Base-by-base conservation (phyloP, 2,888 invertebrate genomes). In the Chrysolina haemoptera region DNA sequence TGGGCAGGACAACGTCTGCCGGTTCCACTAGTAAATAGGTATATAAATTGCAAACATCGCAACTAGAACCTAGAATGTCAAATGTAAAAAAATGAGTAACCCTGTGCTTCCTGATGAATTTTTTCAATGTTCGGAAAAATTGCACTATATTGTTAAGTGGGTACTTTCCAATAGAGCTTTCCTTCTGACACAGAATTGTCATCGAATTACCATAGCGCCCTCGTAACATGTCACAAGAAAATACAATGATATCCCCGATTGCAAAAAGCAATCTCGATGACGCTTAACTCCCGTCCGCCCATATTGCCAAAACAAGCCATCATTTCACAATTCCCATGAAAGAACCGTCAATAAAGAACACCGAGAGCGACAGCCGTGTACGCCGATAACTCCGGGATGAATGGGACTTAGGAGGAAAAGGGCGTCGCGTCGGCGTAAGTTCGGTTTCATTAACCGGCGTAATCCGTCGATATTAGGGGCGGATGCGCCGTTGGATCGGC, bases 401-500 rank as follows among this genome's bases (percentile, higher is more conserved):
- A 80, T 79, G 66, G 66, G 48, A 48, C 53, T 35, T 35, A 35
- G 0, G 5, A 27, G 1, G 64, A 53, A 68, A 66, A 59, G 79
- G 80, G 77, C 78, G 78, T 74, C 75, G 82, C 75, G 79, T 74
- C 73, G 81, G 74, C 83, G 80, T 77, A 76, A 81, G 81, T 79
- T 78, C 78, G 82, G 80, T 84, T 85, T 85, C 84, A 85, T 86
- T 85, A 86, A 85, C 81, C 78, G 82, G 74, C 76, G 79, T 84
- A 84, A 85, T 83, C 83, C 82, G 76, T 76, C 83, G 84, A 85
- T 85, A 83, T 81, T 73, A 80, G 83, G 84, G 85, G 85, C 83
- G 86, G 84, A 75, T 76, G 79, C 74, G 80, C 79, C 78, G 81
- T 79, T 79, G 73, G 80, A 77, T 75, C 80, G 76, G 79, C 83